These are phyloP conservation scores for Acheta domesticus DNA, from an alignment of 2,888 invertebrate genomes.

Conservation along the genomic window DNA sequence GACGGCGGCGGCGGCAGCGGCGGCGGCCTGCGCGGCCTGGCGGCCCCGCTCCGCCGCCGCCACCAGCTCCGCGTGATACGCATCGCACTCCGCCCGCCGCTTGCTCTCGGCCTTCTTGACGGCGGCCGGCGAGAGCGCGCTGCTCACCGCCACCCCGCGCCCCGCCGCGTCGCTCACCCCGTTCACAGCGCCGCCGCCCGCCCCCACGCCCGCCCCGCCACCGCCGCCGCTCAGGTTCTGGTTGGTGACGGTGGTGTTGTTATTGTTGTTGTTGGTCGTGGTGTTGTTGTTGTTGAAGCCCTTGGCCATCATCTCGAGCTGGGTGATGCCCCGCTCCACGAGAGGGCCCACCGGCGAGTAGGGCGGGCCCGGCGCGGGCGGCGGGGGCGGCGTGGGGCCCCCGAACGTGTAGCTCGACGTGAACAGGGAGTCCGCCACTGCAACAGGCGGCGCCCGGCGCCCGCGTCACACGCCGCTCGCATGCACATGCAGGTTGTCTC, in stretches of 20 bases:
- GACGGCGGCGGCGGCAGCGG: slow-evolving; percentile 27
- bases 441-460: too few relatives aligned
- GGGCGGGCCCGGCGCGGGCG: slow-evolving; percentile 62
- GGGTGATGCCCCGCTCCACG: slow-evolving; percentile 50
- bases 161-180: neutral
- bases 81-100: slow-evolving; percentile 31
- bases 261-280: slow-evolving; percentile 40
- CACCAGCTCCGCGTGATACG: slow-evolving; percentile 22
- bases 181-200: neutral
- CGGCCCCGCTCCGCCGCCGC: neutral
- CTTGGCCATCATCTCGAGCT: slow-evolving; percentile 60
- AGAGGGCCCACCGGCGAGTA: slow-evolving; percentile 59
- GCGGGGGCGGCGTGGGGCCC: slow-evolving; percentile 62
- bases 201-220: neutral
- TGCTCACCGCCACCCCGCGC: neutral
- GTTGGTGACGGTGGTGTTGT: slow-evolving; percentile 20
- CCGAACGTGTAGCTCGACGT: slow-evolving; percentile 61
- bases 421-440: slow-evolving; percentile 59
- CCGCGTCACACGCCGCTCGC: too few relatives aligned
- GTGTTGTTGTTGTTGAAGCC: slow-evolving; percentile 46
- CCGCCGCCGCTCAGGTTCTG: neutral
- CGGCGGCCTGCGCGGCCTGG: neutral
- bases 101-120: slow-evolving; percentile 32
- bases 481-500: too few relatives aligned
- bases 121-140: neutral